A percentile compares a stretch with the other conserved stretches of the same genome.
phyloP scores from a whole-genome alignment of 2,113 vertebrate genomes.

The Catharus fuscescens region DNA sequence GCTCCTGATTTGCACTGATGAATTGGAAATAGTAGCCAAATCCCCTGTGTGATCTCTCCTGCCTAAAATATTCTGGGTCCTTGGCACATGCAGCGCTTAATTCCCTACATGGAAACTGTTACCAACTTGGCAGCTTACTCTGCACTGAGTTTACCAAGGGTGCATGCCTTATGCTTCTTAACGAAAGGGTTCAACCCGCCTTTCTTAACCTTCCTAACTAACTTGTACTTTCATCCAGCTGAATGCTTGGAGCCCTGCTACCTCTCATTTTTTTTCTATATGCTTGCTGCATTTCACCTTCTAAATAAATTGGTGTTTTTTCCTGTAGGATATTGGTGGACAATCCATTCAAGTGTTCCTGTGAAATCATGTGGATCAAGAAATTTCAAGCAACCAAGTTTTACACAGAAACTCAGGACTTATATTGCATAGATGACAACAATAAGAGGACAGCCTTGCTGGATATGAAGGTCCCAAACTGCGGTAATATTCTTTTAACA shows the following conservation, averaged over 20 bases:
- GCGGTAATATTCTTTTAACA: constrained; percentile 82
- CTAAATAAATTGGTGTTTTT: not conserved
- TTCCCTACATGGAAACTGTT: not conserved
- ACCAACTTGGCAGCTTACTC: not conserved
- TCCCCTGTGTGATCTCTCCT: not conserved
- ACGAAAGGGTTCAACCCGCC: not conserved
- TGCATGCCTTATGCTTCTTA: not conserved
- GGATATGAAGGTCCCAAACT: constrained; percentile 84
- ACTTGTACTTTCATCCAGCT: not conserved
- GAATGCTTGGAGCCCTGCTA: not conserved
- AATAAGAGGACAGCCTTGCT: constrained; percentile 83
- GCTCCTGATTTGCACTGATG: not conserved
- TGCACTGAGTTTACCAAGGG: not conserved
- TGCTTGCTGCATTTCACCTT: not conserved
- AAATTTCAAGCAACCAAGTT: constrained; percentile 87
- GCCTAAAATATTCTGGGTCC: not conserved
- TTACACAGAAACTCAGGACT: constrained; percentile 81
- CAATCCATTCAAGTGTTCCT: constrained; percentile 93
- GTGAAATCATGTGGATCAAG: constrained; percentile 98
- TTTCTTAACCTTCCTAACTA: not conserved
- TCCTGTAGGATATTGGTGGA: constrained; percentile 83
- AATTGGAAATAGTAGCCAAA: not conserved
- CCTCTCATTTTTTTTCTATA: not conserved
- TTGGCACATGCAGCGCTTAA: not conserved
- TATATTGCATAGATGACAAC: constrained; percentile 88